These are phyloP conservation scores for Drosophila simulans DNA, from an alignment of 1,140 invertebrate genomes.

Conservation along the genomic window DNA sequence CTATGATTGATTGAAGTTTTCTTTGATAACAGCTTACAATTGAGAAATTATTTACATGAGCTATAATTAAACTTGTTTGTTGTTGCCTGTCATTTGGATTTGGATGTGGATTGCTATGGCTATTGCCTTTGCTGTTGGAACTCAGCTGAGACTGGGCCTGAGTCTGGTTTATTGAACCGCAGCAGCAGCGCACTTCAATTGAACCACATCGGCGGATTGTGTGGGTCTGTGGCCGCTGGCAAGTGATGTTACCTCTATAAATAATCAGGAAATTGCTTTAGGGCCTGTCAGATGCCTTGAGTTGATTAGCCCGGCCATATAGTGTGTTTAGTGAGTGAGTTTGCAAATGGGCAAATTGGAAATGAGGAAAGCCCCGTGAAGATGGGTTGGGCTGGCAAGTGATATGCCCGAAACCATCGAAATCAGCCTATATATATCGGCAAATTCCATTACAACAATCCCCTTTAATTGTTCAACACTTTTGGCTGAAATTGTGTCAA, in stretches of 20 bases:
- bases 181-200: constrained; percentile 50
- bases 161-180: constrained; percentile 75
- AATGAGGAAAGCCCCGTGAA: constrained; percentile 21
- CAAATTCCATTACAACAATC: constrained; percentile 12
- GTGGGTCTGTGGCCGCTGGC: constrained; percentile 47
- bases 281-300: constrained; percentile 64
- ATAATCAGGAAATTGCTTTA: constrained; percentile 76
- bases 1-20: constrained; percentile 82
- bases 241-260: constrained; percentile 73
- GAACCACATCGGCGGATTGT: constrained; percentile 51
- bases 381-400: constrained; percentile 31
- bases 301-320: constrained; percentile 69
- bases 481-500: constrained; percentile 57
- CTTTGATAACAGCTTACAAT: constrained; percentile 82
- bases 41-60: constrained; percentile 83
- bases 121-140: background rate
- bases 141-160: background rate
- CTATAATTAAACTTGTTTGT: constrained; percentile 83
- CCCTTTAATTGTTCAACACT: constrained; percentile 29
- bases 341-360: constrained; percentile 49
- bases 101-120: constrained; percentile 10
- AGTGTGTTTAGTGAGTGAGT: constrained; percentile 59
- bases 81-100: constrained; percentile 75
- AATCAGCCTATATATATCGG: constrained; percentile 6
- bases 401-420: constrained; percentile 17